These are phyloP conservation scores for Chionomys nivalis DNA, from an alignment of 2,113 vertebrate species.

Conservation along the genomic window DNA sequence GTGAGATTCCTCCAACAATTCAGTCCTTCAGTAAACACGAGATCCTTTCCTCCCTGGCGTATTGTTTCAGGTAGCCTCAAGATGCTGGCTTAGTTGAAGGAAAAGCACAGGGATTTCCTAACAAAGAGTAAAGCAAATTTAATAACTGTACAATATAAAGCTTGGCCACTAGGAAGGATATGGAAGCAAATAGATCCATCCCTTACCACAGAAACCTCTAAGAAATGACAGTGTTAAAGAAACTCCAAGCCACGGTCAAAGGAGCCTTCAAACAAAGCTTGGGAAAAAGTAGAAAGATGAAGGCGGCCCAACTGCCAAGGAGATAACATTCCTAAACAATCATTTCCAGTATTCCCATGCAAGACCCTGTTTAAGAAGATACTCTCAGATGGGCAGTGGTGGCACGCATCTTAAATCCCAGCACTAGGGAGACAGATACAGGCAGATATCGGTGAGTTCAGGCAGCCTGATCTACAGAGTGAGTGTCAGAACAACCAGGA, in stretches of 20 bases:
- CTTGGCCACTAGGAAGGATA: neutral
- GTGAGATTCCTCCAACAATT: conserved; percentile 31
- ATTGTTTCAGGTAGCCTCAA: neutral
- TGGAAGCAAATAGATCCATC: conserved; percentile 46
- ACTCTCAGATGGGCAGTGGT: neutral
- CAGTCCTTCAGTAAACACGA: conserved; percentile 15
- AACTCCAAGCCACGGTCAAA: neutral
- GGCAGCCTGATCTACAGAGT: neutral
- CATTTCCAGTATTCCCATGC: neutral
- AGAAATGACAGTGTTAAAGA: conserved; percentile 1
- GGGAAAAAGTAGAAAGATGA: neutral
- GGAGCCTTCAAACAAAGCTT: neutral
- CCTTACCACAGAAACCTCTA: neutral
- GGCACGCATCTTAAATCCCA: neutral
- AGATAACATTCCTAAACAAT: neutral
- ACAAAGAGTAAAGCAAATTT: conserved; percentile 32
- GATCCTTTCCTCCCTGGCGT: neutral
- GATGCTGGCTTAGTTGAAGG: neutral
- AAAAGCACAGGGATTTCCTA: neutral
- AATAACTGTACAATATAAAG: neutral
- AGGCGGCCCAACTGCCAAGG: neutral
- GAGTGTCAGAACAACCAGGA: neutral
- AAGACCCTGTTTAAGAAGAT: neutral
- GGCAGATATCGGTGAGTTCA: neutral
- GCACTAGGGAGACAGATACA: neutral